These are phyloP conservation scores for Petrocephalus zakoni DNA, from an alignment of 2,113 vertebrate genomes.

Conservation along the genomic window DNA sequence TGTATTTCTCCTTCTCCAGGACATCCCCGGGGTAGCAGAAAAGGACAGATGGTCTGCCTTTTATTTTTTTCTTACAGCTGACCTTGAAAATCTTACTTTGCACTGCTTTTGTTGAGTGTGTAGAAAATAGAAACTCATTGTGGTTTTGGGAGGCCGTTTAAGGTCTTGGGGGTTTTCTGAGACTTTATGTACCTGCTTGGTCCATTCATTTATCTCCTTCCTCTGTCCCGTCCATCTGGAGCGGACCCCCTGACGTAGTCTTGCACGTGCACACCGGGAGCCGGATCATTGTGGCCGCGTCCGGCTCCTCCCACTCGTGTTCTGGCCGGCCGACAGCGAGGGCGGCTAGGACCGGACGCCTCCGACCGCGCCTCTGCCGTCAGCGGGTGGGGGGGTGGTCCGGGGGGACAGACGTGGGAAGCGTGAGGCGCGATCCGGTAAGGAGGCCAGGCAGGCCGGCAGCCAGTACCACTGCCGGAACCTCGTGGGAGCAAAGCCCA, in stretches of 20 bases:
- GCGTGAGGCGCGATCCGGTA: constrained; percentile 20
- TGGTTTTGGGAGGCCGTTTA: background rate
- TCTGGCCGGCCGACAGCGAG: constrained; percentile 44
- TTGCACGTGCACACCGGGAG: constrained; percentile 44
- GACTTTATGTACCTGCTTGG: background rate
- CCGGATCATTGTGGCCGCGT: constrained; percentile 5
- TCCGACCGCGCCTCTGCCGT: constrained; percentile 44
- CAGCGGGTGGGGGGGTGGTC: constrained; percentile 24
- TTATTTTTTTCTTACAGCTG: background rate
- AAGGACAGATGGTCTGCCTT: background rate
- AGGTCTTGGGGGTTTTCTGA: background rate
- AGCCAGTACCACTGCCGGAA: background rate
- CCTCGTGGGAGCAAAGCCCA: background rate
- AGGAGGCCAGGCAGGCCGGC: background rate
- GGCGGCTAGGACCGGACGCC: constrained; percentile 21
- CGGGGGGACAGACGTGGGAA: constrained; percentile 41
- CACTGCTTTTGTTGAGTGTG: background rate
- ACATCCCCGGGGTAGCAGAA: background rate
- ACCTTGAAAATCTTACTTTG: background rate
- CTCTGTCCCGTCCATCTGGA: background rate
- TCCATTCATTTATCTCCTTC: background rate
- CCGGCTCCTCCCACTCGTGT: constrained; percentile 44
- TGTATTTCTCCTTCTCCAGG: background rate
- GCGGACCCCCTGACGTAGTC: background rate
- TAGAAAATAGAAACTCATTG: background rate